These are phyloP conservation scores for Trididemnum miniatum DNA, from an alignment of 23 tunicate species.

Conservation along the genomic window DNA sequence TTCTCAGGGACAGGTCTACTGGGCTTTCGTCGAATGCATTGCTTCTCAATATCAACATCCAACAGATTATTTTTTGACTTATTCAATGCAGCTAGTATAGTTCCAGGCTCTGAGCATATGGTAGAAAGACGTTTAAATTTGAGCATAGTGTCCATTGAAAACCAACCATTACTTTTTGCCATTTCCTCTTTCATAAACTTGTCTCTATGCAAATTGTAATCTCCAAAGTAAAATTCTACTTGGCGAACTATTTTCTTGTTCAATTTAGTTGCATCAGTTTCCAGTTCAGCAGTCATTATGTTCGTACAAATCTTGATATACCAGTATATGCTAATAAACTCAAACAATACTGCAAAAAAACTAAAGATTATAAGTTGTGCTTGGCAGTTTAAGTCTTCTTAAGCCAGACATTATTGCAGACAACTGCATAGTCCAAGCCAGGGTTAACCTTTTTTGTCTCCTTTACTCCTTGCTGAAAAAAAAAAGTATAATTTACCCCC, in stretches of 20 bases:
- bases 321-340: too few relatives aligned
- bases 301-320: too few relatives aligned
- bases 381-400: too few relatives aligned
- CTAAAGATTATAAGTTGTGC: too few relatives aligned
- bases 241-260: conserved; percentile 72
- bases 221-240: conserved; percentile 96
- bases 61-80: conserved; percentile 45
- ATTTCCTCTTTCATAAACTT: conserved; percentile 91
- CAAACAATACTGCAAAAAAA: too few relatives aligned
- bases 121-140: conserved; percentile 72
- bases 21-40: conserved; percentile 79
- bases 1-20: conserved; percentile 68
- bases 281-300: too few relatives aligned
- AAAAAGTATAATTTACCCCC: too few relatives aligned
- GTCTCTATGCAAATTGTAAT: conserved; percentile 90
- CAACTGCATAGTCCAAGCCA: too few relatives aligned
- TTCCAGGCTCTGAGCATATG: conserved; percentile 86
- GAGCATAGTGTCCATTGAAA: conserved; percentile 91
- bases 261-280: background rate
- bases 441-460: too few relatives aligned
- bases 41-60: conserved; percentile 73
- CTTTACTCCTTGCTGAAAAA: too few relatives aligned
- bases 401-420: too few relatives aligned
- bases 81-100: conserved; percentile 63
- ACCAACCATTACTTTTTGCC: conserved; percentile 94